phyloP scores from a whole-genome alignment of 1,140 invertebrate genomes.

The Psilanteris sp. region DNA sequence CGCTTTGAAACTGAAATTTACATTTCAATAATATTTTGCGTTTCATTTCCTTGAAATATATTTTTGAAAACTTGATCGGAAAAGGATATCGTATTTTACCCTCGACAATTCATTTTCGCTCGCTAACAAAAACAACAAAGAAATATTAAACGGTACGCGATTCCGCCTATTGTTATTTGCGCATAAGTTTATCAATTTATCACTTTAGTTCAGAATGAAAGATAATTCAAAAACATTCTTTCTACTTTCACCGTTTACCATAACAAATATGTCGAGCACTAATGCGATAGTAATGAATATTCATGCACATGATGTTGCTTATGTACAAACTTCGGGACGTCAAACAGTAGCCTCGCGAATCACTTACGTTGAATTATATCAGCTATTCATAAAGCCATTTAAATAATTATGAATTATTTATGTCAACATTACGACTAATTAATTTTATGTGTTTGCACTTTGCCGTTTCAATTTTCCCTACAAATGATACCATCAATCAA shows the following conservation, averaged over 20 bases:
- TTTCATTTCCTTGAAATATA: too few species aligned
- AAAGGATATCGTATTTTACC: too few species aligned
- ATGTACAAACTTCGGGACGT: constrained; percentile 18
- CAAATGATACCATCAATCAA: background rate
- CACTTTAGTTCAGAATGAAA: too few species aligned
- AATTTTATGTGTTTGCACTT: constrained; percentile 22
- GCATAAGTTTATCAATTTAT: too few species aligned
- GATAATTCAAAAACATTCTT: constrained; percentile 31
- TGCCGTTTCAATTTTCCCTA: background rate
- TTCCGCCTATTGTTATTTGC: too few species aligned
- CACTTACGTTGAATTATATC: constrained; percentile 34
- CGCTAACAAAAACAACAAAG: background rate
- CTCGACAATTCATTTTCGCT: too few species aligned
- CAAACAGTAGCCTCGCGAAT: constrained; percentile 33
- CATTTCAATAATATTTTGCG: too few species aligned
- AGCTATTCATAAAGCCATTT: constrained; percentile 18
- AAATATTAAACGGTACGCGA: too few species aligned
- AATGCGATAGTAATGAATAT: constrained; percentile 22
- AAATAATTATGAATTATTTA: constrained; percentile 41
- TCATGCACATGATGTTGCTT: constrained; percentile 15
- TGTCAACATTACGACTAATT: constrained; percentile 18
- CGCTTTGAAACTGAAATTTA: too few species aligned
- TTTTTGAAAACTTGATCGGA: too few species aligned
- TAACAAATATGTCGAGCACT: constrained; percentile 54
- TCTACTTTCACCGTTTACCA: constrained; percentile 44